These are phyloP conservation scores for Hoplias malabaricus DNA, from an alignment of 2,113 vertebrate species.

Conservation along the genomic window DNA sequence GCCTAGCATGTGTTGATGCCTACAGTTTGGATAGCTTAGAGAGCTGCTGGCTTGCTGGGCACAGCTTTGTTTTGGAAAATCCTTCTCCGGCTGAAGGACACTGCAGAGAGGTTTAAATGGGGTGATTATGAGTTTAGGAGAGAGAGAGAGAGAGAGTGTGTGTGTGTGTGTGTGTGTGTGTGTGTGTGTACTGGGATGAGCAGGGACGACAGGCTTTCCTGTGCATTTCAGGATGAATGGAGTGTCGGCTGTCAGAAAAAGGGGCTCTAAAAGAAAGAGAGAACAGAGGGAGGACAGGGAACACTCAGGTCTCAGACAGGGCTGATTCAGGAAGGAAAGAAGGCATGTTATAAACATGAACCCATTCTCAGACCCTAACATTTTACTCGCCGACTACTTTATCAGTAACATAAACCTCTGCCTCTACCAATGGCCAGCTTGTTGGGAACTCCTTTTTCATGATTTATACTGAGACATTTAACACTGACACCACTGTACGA, in stretches of 20 bases:
- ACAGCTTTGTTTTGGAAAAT: neutral
- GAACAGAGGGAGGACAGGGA: neutral
- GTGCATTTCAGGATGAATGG: neutral
- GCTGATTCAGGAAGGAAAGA: neutral
- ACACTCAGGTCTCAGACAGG: neutral
- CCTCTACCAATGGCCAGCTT: too few species aligned
- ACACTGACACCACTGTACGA: too few species aligned
- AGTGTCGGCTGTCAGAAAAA: constrained; percentile 6
- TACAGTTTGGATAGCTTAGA: neutral
- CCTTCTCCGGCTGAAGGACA: neutral
- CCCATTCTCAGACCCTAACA: neutral
- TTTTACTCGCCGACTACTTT: neutral
- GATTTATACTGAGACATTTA: too few species aligned
- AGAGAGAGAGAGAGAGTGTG: neutral
- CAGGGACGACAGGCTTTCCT: constrained; percentile 4
- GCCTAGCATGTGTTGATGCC: neutral
- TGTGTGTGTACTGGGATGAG: constrained; percentile 1
- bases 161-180: constrained; percentile 11
- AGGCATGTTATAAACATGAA: neutral
- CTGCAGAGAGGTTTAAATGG: neutral
- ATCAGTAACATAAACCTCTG: too few species aligned
- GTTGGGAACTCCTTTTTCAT: too few species aligned
- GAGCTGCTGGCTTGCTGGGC: neutral
- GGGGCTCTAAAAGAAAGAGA: neutral
- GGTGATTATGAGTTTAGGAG: neutral